A percentile compares a stretch with the other conserved stretches of the same genome.
Evolutionary conservation across 92 coral and sea anemone genomes (phyloP).

Genomic region (Phenganax subtilis): DNA sequence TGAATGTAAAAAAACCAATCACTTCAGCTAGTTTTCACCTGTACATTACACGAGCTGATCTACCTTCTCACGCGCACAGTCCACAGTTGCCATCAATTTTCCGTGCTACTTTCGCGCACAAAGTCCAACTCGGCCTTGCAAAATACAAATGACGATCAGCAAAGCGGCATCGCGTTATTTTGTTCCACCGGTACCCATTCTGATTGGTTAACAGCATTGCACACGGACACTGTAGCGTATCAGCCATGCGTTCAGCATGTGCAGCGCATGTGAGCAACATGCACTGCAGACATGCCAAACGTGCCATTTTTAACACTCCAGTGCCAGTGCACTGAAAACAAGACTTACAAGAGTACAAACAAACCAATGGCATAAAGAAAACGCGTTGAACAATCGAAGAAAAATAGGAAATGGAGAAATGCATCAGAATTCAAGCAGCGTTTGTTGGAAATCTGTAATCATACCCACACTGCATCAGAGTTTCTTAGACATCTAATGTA

Average conservation of each 20-base stretch:
- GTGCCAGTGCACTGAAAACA: too few species aligned
- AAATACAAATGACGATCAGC: slow-evolving; percentile 1
- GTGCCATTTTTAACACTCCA: neutral
- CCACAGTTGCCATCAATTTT: slow-evolving; percentile 26
- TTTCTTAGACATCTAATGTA: too few species aligned
- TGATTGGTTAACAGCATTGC: slow-evolving; percentile 10
- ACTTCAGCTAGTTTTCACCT: neutral
- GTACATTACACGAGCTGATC: neutral
- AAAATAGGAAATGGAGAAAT: too few species aligned
- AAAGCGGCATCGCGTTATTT: neutral
- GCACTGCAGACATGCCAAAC: neutral
- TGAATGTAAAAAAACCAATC: neutral
- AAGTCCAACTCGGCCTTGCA: slow-evolving; percentile 3
- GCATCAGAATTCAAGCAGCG: too few species aligned
- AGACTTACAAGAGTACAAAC: too few species aligned
- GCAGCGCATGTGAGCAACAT: slow-evolving; percentile 1
- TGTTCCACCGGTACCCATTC: neutral
- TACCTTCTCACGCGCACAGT: slow-evolving; percentile 11
- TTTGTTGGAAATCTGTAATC: too few species aligned
- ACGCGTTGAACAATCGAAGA: too few species aligned
- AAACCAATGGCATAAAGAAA: too few species aligned
- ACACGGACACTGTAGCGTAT: neutral
- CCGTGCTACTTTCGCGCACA: neutral
- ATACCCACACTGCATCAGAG: too few species aligned
- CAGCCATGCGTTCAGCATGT: neutral